These are phyloP conservation scores for Platyrinchus mystaceus DNA, from an alignment of 2,797 vertebrate genomes.

Conservation along the genomic window DNA sequence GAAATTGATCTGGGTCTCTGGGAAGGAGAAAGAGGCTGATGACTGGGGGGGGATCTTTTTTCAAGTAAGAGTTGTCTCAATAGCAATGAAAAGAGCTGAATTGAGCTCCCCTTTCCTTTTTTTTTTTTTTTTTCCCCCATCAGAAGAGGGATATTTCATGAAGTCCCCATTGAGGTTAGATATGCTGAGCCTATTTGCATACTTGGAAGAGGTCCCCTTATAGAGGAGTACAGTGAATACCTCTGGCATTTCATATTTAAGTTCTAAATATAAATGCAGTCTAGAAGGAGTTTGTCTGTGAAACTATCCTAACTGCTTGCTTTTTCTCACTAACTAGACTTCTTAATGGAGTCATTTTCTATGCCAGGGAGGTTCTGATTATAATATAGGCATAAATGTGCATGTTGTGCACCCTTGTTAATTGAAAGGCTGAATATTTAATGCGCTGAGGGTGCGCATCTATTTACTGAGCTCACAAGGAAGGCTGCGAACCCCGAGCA, in stretches of 20 bases:
- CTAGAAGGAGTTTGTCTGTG: slow-evolving; percentile 28
- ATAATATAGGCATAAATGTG: not conserved
- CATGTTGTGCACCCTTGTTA: slow-evolving; percentile 1
- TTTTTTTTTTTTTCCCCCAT: not conserved
- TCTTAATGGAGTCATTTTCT: slow-evolving; percentile 32
- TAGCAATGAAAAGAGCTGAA: not conserved
- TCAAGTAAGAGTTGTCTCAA: not conserved
- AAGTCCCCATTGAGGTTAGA: slow-evolving; percentile 20
- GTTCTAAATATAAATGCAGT: slow-evolving; percentile 50
- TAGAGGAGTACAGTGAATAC: slow-evolving; percentile 30
- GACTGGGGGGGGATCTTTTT: not conserved
- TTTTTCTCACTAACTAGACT: slow-evolving; percentile 1
- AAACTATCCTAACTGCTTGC: not conserved
- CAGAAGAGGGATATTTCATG: slow-evolving; percentile 16
- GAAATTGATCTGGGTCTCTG: not conserved
- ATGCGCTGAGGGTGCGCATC: not conserved
- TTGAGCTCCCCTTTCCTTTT: not conserved
- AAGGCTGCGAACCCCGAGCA: slow-evolving; percentile 17
- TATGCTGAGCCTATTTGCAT: slow-evolving; percentile 21
- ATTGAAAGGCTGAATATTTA: slow-evolving; percentile 45
- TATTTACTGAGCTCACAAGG: slow-evolving; percentile 36
- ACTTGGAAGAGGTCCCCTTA: slow-evolving; percentile 27
- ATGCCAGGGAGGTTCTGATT: slow-evolving; percentile 16
- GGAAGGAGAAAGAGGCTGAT: not conserved
- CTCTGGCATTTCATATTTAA: slow-evolving; percentile 47